These are phyloP conservation scores for Solenodon paradoxus DNA, from an alignment of 2,113 vertebrate species.

Conservation along the genomic window DNA sequence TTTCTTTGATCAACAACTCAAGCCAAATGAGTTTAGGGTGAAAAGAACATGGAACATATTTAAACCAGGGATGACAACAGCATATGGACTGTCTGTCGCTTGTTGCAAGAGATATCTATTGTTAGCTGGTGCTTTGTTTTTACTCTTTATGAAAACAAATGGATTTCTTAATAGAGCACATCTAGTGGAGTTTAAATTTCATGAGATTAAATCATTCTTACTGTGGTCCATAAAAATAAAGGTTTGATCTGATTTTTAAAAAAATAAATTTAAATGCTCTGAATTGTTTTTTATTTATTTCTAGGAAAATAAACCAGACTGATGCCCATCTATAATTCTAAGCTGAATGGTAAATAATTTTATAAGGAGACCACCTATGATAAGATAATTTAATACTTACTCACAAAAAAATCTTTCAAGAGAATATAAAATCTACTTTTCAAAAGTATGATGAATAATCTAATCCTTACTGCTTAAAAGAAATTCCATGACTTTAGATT, in stretches of 20 bases:
- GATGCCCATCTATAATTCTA: background rate
- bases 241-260: background rate
- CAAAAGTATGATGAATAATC: background rate
- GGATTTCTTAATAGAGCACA: background rate
- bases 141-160: background rate
- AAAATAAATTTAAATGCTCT: background rate
- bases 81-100: background rate
- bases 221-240: background rate
- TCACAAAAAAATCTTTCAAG: background rate
- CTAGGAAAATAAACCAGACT: background rate
- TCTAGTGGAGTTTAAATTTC: background rate
- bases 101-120: background rate
- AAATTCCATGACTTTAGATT: background rate
- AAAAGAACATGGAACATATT: slow-evolving; percentile 37
- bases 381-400: background rate
- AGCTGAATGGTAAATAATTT: background rate
- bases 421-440: background rate
- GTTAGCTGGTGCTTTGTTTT: background rate
- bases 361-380: background rate
- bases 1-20: slow-evolving; percentile 69
- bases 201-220: background rate
- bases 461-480: background rate
- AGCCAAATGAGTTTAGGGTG: slow-evolving; percentile 43
- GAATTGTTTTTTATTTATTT: background rate
- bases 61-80: background rate